Base-by-base conservation (phyloP, 2,888 invertebrate genomes). In the Bellardia pandia region DNA sequence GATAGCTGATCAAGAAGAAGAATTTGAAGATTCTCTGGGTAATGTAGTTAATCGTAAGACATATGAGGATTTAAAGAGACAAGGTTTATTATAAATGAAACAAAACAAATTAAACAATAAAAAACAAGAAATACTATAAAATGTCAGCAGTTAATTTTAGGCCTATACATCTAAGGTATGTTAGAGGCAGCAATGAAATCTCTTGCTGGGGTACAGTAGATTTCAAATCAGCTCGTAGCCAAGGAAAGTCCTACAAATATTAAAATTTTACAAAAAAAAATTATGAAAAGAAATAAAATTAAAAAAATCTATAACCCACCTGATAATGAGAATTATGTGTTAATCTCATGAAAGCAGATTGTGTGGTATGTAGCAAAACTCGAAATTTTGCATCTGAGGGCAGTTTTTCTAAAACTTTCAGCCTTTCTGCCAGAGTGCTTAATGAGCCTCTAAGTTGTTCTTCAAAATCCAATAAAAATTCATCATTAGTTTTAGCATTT, bases 31-130 rank as follows among this genome's bases (percentile, higher is more conserved):
- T 94, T 98, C 99, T 0, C 96, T 96, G 90, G 99, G 99, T 14
- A 99, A 99, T 94, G 99, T 99, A 16, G 99, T 99, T 2, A 99
- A 98, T 94, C 96, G 98, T 89, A 99, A 99, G 93, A 99, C 99
- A 0, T 99, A 96, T 91, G 99, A 99, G 93, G 99, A 99, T 95
- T 95, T 99, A 90, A 99, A 99, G 94, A 95, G 99, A 92, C 99
- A 99, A 94, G 99, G 99, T 72, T 95, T 99, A 86, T 95, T 99
- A 88, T 99, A 96, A 95, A 74, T n/a, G 40, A 48, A 66, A 58
- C n/a, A 64, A 74, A 48, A 56, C 58, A 23, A n/a, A 62, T 58
- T 58, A 37, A 62, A 71, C 37, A 71, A 75, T 64, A 74, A 75
- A 79, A 51, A 9, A 11, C 6, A 9, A 16, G 45, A 72, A 30